Conservation (phyloP, 1,140 invertebrate species). For the Formica selysi region DNA sequence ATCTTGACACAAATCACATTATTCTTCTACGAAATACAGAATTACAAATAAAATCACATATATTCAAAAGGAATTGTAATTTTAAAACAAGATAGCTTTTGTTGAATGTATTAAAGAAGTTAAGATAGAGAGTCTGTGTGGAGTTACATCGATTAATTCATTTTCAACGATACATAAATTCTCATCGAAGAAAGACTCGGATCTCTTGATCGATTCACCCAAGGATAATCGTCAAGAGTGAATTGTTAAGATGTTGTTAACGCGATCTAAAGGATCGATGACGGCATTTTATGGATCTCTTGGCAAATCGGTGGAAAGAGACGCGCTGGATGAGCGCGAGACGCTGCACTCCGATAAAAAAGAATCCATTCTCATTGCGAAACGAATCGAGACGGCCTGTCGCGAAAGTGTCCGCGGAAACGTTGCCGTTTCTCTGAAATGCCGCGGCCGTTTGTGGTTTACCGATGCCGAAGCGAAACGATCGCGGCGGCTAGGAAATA, state of each 20-base stretch:
- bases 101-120: neutral
- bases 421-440: conserved; percentile 69
- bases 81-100: neutral
- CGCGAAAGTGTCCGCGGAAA: conserved; percentile 59
- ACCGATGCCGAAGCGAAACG: conserved; percentile 72
- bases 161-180: neutral
- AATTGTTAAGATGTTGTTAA: conserved; percentile 18
- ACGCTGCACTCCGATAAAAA: neutral
- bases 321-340: neutral
- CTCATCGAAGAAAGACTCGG: neutral
- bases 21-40: neutral
- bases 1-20: neutral
- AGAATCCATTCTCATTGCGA: conserved; percentile 13
- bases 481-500: conserved; percentile 72
- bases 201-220: neutral
- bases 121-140: neutral
- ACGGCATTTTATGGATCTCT: neutral
- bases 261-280: conserved; percentile 6
- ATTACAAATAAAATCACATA: neutral
- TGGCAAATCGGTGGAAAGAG: conserved; percentile 11
- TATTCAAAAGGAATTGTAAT: neutral
- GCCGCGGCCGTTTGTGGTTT: conserved; percentile 70
- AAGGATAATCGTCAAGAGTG: neutral
- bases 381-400: conserved; percentile 10
- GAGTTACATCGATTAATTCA: neutral